A percentile compares a stretch with the other conserved stretches of the same genome.
phyloP scores from a whole-genome alignment of 2,797 vertebrate species.

The Ciconia nigra region DNA sequence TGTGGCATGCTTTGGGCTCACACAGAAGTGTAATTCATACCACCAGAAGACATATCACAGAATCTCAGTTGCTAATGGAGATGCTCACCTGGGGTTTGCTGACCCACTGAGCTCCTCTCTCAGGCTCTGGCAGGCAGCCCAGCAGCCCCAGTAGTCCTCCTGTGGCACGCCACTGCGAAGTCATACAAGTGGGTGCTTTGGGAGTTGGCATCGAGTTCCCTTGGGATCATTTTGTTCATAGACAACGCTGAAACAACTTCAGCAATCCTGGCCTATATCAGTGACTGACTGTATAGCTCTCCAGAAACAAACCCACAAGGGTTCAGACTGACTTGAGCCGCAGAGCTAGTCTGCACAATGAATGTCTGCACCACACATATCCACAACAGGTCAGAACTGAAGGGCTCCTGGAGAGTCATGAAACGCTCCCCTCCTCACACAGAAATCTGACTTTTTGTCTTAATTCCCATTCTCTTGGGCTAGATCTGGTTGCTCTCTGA shows the following conservation, averaged over 20 bases:
- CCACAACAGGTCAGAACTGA: background rate
- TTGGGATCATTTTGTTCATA: background rate
- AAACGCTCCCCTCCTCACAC: background rate
- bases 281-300: background rate
- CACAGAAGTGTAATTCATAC: background rate
- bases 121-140: background rate
- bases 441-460: background rate
- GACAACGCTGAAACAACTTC: background rate
- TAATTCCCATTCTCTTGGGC: background rate
- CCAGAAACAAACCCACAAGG: background rate
- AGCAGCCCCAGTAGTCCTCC: background rate
- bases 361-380: background rate
- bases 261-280: background rate
- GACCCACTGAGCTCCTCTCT: background rate
- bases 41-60: background rate
- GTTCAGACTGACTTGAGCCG: background rate
- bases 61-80: background rate
- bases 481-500: background rate
- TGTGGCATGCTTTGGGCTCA: background rate
- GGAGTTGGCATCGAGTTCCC: background rate
- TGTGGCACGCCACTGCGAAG: background rate
- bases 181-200: background rate
- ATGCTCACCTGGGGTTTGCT: background rate
- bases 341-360: background rate
- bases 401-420: background rate